Evolutionary conservation across 2,888 invertebrate genomes (phyloP).

Genomic region (Amiota mariae): DNA sequence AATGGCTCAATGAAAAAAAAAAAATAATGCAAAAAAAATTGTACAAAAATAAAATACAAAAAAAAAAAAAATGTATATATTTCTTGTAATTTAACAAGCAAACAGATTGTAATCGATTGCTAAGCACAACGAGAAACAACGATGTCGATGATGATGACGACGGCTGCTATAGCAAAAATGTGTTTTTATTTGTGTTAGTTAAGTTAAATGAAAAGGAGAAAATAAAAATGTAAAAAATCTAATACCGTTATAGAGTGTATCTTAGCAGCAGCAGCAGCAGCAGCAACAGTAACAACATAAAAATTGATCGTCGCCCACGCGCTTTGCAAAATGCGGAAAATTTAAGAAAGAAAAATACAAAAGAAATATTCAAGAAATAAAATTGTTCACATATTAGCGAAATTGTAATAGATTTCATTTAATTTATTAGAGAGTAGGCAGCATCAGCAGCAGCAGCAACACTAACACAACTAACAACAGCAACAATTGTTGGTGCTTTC

Average conservation of each 20-base stretch:
- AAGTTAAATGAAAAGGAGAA: not conserved
- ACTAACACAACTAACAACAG: conserved; percentile 1
- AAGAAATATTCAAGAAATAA: not conserved
- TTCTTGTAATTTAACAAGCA: conserved; percentile 64
- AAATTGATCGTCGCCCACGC: conserved; percentile 14
- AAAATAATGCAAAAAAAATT: conserved; percentile 19
- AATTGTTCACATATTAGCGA: conserved; percentile 27
- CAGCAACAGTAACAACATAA: too few species aligned
- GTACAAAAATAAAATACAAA: not conserved
- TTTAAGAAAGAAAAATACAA: not conserved
- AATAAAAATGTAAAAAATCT: not conserved
- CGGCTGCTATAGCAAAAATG: conserved; percentile 2
- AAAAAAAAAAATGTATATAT: conserved; percentile 5
- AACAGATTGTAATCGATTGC: conserved; percentile 64
- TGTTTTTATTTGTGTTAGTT: too few species aligned
- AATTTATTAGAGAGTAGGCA: conserved; percentile 14
- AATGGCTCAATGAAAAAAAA: not conserved
- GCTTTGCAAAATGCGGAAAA: not conserved
- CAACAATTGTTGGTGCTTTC: not conserved
- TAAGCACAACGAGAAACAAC: conserved; percentile 19
- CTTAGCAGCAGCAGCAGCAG: too few species aligned
- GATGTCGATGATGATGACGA: conserved; percentile 3
- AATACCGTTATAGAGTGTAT: conserved; percentile 7
- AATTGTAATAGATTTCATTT: conserved; percentile 29
- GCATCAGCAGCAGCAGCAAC: conserved; percentile 3